Evolutionary conservation across 2,113 vertebrate genomes (phyloP).

Genomic region (Danionella cerebrum): DNA sequence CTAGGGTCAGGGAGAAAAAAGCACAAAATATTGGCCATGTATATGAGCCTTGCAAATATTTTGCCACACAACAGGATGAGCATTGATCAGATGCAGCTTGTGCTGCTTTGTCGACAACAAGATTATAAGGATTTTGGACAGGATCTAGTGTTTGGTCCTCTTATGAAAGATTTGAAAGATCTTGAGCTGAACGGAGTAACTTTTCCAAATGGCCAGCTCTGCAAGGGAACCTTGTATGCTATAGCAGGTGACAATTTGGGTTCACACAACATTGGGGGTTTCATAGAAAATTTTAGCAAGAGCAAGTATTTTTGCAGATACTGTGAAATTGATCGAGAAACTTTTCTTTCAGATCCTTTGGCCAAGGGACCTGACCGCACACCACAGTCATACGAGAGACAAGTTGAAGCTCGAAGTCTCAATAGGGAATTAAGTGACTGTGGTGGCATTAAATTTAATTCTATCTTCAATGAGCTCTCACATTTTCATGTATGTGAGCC

Average conservation of each 20-base stretch:
- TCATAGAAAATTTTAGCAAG: not conserved
- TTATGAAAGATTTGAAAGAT: no score
- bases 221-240: not conserved
- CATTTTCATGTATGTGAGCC: slow-evolving; percentile 2
- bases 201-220: no score
- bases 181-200: no score
- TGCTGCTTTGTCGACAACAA: no score
- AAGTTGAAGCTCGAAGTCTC: not conserved
- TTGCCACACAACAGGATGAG: not conserved
- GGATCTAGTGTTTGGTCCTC: no score
- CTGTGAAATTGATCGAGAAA: not conserved
- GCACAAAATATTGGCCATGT: not conserved
- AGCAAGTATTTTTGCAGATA: not conserved
- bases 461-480: not conserved
- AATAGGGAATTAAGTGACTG: not conserved
- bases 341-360: not conserved
- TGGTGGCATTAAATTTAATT: slow-evolving; percentile 1
- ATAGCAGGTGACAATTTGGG: not conserved
- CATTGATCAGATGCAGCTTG: not conserved
- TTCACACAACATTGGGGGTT: not conserved
- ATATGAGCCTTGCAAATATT: not conserved
- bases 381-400: not conserved
- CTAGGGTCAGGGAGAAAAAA: not conserved
- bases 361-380: not conserved
- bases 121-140: no score